Evolutionary conservation across 2,113 vertebrate species (phyloP), one percentile per base, ranked within the genome.

Genomic region (Arvicanthis niloticus): DNA sequence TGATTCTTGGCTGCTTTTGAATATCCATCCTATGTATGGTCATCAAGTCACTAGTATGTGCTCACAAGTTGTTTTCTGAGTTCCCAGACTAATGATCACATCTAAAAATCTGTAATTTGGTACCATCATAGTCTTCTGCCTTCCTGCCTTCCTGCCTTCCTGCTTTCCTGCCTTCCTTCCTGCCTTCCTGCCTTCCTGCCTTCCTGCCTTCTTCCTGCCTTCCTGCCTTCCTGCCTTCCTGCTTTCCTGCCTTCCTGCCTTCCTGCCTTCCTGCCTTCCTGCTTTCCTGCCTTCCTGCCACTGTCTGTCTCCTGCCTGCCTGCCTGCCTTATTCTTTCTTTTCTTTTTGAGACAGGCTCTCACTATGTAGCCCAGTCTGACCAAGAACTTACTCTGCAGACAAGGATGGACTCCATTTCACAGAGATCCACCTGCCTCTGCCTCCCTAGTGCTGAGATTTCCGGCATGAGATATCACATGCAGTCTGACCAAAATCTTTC

Each of bases 31-130:
- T 92, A 42, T 4, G 45, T 40, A 3, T 81, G 70, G 45, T 92
- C 88, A 93, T 82, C 26, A n/a, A 40, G 16, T 92, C 53, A 34
- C 82, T 67, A 92, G 22, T 90, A 78, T 65, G 29, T 91, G 70
- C 29, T 76, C 88, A 72, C 67, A 9, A 24, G 17, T 40, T 90
- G 42, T 68, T 60, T 90, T 34, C 24, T 94, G 15, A 13, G 17
- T 89, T 91, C 88, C 72, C 86, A 62, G 72, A 21, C 16, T 60
- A 87, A 58, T 78, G 89, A 42, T 58, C 62, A 93, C 37, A 68
- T 21, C 56, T 26, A 75, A 77, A 77, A 87, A 70, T 37, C 29
- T 91, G 60, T 2, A 86, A 24, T 26, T 16, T 90, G 37, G n/a
- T 3, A 65, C 9, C 65, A 75, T 37, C 37, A 91, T 45, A 75